phyloP scores from a whole-genome alignment of 2,888 invertebrate species.

The Lasioglossum calceatum region DNA sequence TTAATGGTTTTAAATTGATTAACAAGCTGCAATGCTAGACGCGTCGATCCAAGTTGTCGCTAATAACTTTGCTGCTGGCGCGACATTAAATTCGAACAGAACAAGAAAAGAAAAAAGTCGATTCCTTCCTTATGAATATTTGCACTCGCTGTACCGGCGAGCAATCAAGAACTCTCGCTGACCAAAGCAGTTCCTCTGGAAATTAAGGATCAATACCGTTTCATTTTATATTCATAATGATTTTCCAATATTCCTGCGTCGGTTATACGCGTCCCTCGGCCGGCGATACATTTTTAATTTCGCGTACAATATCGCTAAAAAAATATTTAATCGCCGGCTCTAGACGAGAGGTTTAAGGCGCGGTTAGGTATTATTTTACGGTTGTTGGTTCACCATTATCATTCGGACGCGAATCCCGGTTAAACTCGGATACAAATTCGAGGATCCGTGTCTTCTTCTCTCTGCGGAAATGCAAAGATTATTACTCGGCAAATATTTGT shows the following conservation, averaged over 20 bases:
- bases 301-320: neutral
- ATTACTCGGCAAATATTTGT: conserved; percentile 7
- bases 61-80: neutral
- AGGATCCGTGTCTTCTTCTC: neutral
- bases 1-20: neutral
- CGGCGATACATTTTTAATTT: neutral
- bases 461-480: neutral
- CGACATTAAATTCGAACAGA: neutral
- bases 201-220: conserved; percentile 10
- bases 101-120: neutral
- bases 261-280: neutral
- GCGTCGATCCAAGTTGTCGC: neutral
- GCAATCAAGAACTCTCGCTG: conserved; percentile 8
- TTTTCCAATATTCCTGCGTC: neutral
- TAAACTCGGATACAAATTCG: conserved; percentile 3
- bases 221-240: conserved; percentile 17
- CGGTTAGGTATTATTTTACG: neutral
- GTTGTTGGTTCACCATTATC: neutral
- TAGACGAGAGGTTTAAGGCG: neutral
- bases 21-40: neutral
- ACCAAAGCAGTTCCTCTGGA: neutral
- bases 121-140: neutral
- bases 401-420: neutral
- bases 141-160: neutral
- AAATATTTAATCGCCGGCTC: neutral